Evolutionary conservation across 2,797 vertebrate genomes (phyloP), one percentile per base, ranked within the genome.

Genomic region (Neopelma chrysocephalum): DNA sequence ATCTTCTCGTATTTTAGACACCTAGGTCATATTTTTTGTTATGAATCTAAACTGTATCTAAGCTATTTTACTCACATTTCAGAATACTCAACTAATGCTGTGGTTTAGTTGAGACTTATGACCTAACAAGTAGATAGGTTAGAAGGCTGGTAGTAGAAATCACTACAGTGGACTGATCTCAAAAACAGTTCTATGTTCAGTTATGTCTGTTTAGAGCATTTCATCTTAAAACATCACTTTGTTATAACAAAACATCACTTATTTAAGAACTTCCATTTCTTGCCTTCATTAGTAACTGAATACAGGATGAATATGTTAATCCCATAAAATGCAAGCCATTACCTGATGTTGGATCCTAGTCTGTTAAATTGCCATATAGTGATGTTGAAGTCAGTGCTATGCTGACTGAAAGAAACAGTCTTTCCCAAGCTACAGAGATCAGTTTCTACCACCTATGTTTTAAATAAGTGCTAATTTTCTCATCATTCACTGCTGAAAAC

Each of bases 321-420:
- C 11, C 3, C 6, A 47, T 38, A 48, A 85, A 82, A 71, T 5
- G 5, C 32, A 26, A 85, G 18, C 57, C 51, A 19, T 66, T 32
- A 22, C 12, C 11, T 60, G 17, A 15, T 50, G 21, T 26, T 75
- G 70, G 26, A 61, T 81, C 31, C 66, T 66, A 32, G 26, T 34
- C 72, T 43, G 32, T 6, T 36, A 58, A 85, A 29, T 15, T 13
- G 2, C 21, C 3, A 3, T 20, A 18, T 8, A 42, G 14, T 36
- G 32, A 71, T 57, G 27, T 17, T 61, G 29, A 86, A 54, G 32
- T 26, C 64, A 51, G 31, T 0, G 0, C 11, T 71, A 2, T 19
- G 14, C 32, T 61, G 62, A 10, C 18, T 22, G 20, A 71, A 70
- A 64, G 40, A 31, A 81, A 26, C 7, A 71, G 16, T 32, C 17